Conservation (phyloP, 2,888 invertebrate species). For the Listrodromus nycthemerus region DNA sequence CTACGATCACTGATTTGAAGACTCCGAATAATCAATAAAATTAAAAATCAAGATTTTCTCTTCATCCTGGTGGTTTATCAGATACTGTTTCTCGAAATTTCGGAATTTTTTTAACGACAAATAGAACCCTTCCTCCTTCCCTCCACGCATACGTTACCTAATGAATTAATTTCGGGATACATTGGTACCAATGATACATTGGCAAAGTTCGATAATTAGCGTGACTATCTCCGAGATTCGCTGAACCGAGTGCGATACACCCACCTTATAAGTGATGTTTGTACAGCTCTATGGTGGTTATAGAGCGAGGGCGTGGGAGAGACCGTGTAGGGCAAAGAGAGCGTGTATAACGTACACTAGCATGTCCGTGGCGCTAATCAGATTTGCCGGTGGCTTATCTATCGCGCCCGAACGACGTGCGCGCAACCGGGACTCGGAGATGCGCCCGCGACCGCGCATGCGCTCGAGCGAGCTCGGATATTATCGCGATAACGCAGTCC, state of each 20-base stretch:
- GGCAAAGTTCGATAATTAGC: slow-evolving; percentile 8
- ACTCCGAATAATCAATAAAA: too few species aligned
- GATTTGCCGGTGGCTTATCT: slow-evolving; percentile 73
- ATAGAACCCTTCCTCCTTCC: too few species aligned
- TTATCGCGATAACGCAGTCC: slow-evolving; percentile 68
- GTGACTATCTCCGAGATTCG: slow-evolving; percentile 4
- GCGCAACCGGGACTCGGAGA: slow-evolving; percentile 48
- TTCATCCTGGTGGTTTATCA: too few species aligned
- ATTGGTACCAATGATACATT: not conserved
- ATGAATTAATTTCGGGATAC: not conserved
- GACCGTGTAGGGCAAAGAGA: slow-evolving; percentile 63
- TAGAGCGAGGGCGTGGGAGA: slow-evolving; percentile 67
- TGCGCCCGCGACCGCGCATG: slow-evolving; percentile 44
- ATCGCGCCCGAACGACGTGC: slow-evolving; percentile 59
- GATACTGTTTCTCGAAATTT: too few species aligned
- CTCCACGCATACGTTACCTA: too few species aligned
- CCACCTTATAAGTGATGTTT: not conserved
- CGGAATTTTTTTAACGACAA: too few species aligned
- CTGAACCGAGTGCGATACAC: slow-evolving; percentile 3
- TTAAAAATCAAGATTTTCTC: too few species aligned
- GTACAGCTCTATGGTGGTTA: not conserved
- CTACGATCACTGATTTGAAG: too few species aligned
- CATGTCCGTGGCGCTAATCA: slow-evolving; percentile 71
- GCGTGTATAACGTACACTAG: slow-evolving; percentile 63
- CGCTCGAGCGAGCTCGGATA: slow-evolving; percentile 59